Percentiles rank a stretch among this genome's conserved stretches.
phyloP scores from a whole-genome alignment of 2,888 invertebrate genomes.

The Deroplatys truncata region DNA sequence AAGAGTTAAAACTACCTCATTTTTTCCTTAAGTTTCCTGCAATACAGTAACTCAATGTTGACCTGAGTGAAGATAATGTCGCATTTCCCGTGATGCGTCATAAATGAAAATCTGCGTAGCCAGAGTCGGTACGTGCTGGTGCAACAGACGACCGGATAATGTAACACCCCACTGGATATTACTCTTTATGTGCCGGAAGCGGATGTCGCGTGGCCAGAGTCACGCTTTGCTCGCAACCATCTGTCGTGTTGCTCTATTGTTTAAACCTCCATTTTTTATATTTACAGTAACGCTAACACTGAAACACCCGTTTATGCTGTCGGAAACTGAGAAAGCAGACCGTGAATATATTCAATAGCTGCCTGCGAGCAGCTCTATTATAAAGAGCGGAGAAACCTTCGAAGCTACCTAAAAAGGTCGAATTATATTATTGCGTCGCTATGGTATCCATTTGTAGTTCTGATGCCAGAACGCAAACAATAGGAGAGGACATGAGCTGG shows the following conservation, averaged over 20 bases:
- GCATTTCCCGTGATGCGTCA: too few species aligned
- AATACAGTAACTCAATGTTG: too few species aligned
- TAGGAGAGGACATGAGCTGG: too few species aligned
- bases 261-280: background rate
- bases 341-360: background rate
- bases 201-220: background rate
- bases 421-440: too few species aligned
- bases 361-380: background rate
- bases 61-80: too few species aligned
- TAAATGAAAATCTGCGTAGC: too few species aligned
- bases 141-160: background rate
- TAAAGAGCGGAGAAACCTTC: too few species aligned
- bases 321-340: background rate
- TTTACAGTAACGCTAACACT: background rate
- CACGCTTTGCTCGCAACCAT: background rate
- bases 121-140: background rate
- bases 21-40: too few species aligned
- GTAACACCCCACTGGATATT: background rate
- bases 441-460: too few species aligned
- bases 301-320: background rate
- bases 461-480: too few species aligned
- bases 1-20: too few species aligned
- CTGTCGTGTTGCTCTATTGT: background rate
- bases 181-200: background rate
- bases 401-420: too few species aligned